phyloP scores from a whole-genome alignment of 2,888 invertebrate species.

The Euspilapteryx auroguttella region DNA sequence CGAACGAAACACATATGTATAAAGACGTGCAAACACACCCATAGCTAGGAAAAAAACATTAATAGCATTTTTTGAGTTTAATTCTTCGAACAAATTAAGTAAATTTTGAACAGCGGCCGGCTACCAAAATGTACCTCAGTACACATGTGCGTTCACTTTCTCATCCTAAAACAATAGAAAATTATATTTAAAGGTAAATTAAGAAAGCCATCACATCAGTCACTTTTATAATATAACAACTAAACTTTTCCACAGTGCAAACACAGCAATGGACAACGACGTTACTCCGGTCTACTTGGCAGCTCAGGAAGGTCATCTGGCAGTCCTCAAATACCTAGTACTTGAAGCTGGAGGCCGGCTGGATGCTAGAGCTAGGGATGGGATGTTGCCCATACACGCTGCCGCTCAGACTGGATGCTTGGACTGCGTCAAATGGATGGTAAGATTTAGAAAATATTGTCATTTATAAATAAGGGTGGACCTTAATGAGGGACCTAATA shows the following conservation, averaged over 20 bases:
- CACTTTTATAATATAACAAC: no score
- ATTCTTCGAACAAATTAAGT: no score
- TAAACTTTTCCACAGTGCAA: conserved; percentile 68
- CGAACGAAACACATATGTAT: no score
- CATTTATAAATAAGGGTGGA: no score
- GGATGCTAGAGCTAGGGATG: conserved; percentile 83
- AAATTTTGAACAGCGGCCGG: no score
- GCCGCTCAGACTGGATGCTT: conserved; percentile 89
- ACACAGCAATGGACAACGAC: conserved; percentile 91
- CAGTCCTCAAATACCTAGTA: conserved; percentile 83
- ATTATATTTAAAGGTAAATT: background rate
- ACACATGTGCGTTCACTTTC: background rate
- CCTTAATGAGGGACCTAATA: no score
- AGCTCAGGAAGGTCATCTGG: conserved; percentile 86
- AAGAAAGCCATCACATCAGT: no score
- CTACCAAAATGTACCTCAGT: no score
- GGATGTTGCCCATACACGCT: conserved; percentile 89
- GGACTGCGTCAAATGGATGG: conserved; percentile 89
- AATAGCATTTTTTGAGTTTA: no score
- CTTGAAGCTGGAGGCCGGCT: conserved; percentile 81
- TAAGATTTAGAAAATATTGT: no score
- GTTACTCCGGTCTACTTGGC: conserved; percentile 89
- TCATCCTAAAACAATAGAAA: background rate
- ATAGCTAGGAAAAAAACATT: no score
- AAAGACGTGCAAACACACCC: no score